Conservation (phyloP, 2,113 vertebrate genomes). For the Cyphomyrus plagiostoma region DNA sequence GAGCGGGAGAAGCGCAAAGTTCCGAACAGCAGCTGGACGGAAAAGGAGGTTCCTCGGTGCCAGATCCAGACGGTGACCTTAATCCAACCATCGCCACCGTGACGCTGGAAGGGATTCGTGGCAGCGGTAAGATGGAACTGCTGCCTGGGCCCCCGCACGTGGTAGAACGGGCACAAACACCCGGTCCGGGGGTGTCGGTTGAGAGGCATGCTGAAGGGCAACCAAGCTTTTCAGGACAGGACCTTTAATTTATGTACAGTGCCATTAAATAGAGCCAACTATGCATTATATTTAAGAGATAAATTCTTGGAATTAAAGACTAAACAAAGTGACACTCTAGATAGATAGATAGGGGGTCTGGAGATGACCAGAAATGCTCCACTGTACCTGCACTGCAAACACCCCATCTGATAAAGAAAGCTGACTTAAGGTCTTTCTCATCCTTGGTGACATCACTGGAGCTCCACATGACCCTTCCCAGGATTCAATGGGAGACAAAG, state of each 20-base stretch:
- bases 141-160: not conserved
- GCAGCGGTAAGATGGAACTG: not conserved
- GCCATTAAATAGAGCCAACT: not conserved
- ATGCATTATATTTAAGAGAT: not conserved
- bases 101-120: conserved; percentile 19
- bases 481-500: conserved; percentile 77
- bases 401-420: conserved; percentile 42
- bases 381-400: conserved; percentile 7
- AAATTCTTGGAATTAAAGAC: not conserved
- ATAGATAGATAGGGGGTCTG: not conserved
- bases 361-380: not conserved
- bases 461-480: conserved; percentile 79
- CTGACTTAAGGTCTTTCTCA: conserved; percentile 71
- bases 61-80: conserved; percentile 43
- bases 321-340: not conserved
- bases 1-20: no score
- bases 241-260: not conserved
- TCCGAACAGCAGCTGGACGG: not conserved
- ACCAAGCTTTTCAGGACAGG: not conserved
- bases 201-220: not conserved
- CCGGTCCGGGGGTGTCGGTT: not conserved
- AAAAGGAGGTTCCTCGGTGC: conserved; percentile 5
- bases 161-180: not conserved
- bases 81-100: conserved; percentile 32
- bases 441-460: conserved; percentile 71